phyloP scores from a whole-genome alignment of 2,797 vertebrate species.

The Poecile montanus region DNA sequence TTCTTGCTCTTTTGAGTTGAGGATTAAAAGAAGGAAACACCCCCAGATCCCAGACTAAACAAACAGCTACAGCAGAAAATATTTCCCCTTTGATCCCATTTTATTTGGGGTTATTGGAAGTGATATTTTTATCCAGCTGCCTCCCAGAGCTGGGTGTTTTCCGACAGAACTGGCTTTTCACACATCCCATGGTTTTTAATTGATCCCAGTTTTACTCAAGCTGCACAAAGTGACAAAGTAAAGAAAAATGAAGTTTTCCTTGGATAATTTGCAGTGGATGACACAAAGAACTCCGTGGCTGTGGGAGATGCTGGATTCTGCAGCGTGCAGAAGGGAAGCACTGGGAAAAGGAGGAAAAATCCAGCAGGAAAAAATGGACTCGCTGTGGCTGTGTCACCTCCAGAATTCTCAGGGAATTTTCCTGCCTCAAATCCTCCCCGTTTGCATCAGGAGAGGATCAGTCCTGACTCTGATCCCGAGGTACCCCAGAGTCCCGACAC shows the following conservation, averaged over 20 bases:
- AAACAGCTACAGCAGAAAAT: not conserved
- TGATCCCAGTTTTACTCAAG: not conserved
- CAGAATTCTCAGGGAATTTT: rapidly evolving
- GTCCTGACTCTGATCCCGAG: rapidly evolving
- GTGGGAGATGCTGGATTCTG: rapidly evolving
- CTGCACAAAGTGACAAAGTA: rapidly evolving
- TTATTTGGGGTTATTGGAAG: not conserved
- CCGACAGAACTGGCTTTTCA: not conserved
- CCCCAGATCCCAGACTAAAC: not conserved
- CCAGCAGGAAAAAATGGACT: not conserved
- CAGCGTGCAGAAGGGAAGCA: rapidly evolving
- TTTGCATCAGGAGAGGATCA: not conserved
- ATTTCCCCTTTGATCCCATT: not conserved
- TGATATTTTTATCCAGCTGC: not conserved
- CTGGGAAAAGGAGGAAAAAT: not conserved
- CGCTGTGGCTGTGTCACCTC: rapidly evolving
- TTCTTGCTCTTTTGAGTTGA: not conserved
- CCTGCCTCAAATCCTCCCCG: not conserved
- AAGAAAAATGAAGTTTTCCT: not conserved
- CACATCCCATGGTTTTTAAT: not conserved
- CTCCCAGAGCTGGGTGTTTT: rapidly evolving
- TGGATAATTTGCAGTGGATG: not conserved
- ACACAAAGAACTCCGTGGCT: not conserved
- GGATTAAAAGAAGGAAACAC: not conserved
- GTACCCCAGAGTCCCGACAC: rapidly evolving